These are phyloP conservation scores for Sinocyclocheilus grahami DNA, from an alignment of 2,113 vertebrate genomes.

Conservation along the genomic window DNA sequence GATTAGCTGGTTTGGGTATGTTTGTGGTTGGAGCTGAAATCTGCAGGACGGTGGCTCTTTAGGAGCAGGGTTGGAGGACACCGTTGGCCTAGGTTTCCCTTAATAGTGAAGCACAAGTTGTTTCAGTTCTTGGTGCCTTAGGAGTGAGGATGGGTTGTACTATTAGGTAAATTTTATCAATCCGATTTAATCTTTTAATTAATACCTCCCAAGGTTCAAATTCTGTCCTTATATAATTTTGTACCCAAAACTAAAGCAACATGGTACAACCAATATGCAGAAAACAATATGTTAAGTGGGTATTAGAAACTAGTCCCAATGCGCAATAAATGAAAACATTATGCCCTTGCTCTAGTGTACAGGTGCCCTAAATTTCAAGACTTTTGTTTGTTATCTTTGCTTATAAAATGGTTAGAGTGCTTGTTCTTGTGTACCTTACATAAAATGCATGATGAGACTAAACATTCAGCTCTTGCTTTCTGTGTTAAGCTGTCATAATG, in stretches of 20 bases:
- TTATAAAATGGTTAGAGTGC: neutral
- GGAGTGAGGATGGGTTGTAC: neutral
- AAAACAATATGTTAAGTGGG: neutral
- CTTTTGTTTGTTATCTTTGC: neutral
- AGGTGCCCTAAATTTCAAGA: neutral
- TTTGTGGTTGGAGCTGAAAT: neutral
- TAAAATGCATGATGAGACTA: conserved; percentile 22
- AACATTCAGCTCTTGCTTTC: conserved; percentile 26
- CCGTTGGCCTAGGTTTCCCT: neutral
- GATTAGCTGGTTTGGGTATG: neutral
- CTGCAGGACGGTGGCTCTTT: neutral
- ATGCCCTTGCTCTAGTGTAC: neutral
- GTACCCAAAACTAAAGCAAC: neutral
- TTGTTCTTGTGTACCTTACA: conserved; percentile 6
- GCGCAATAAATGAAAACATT: neutral
- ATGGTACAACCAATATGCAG: neutral
- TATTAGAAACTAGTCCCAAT: neutral
- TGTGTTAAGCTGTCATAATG: conserved; percentile 12
- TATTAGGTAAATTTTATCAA: neutral
- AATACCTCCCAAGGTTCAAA: neutral
- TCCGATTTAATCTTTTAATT: neutral
- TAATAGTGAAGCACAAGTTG: neutral
- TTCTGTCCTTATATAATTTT: neutral
- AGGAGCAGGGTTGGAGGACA: neutral
- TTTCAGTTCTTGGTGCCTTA: neutral